Conservation (phyloP, 2,888 invertebrate genomes). For the Machimus rusticus region DNA sequence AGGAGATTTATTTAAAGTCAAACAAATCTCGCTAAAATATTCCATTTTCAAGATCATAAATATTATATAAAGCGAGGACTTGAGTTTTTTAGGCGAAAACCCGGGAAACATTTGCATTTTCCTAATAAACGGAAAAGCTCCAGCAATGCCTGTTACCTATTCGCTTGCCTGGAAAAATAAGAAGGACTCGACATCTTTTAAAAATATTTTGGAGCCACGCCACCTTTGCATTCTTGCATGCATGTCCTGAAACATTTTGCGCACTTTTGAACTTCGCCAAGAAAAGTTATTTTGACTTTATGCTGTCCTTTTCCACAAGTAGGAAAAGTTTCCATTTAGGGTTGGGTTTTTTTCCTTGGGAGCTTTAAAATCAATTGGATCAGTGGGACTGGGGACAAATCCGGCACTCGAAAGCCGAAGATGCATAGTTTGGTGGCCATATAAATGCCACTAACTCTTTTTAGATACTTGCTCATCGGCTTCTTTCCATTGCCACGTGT, state of each 20-base stretch:
- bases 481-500: background rate
- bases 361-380: slow-evolving; percentile 16
- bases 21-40: background rate
- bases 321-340: background rate
- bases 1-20: slow-evolving; percentile 3
- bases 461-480: background rate
- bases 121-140: background rate
- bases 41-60: slow-evolving; percentile 12
- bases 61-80: background rate
- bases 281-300: background rate
- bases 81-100: background rate
- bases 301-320: background rate
- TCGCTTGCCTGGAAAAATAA: background rate
- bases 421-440: background rate
- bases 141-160: background rate
- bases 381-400: background rate
- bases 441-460: background rate
- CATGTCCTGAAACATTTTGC: background rate
- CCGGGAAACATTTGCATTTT: background rate
- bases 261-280: background rate
- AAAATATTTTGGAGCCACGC: background rate
- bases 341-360: background rate
- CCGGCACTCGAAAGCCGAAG: background rate
- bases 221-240: background rate
- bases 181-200: background rate